A percentile compares a stretch with the other conserved stretches of the same genome.
phyloP scores from a whole-genome alignment of 2,113 vertebrate species.

The Irena cyanogastra region DNA sequence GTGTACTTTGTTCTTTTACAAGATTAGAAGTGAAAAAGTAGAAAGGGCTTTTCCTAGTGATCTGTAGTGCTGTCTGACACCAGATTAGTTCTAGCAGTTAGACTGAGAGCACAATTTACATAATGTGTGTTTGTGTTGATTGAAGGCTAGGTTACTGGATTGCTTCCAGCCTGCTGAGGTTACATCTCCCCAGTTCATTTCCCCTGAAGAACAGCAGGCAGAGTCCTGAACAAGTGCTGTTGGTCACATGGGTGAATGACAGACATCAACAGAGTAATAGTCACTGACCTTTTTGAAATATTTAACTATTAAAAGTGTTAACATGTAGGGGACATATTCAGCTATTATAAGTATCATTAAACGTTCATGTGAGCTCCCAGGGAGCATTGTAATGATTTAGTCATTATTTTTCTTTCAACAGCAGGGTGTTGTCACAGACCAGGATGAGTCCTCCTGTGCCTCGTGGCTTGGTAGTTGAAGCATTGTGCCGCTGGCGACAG shows the following conservation, averaged over 20 bases:
- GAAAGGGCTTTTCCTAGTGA: not conserved
- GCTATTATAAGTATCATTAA: constrained; percentile 17
- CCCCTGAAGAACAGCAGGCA: not conserved
- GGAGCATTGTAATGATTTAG: not conserved
- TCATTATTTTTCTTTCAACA: not conserved
- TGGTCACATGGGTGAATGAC: not conserved
- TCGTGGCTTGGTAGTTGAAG: not conserved
- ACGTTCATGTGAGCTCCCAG: not conserved
- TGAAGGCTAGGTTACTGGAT: not conserved
- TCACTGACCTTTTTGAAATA: constrained; percentile 8
- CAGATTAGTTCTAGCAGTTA: not conserved
- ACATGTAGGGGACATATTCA: not conserved
- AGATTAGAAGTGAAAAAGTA: not conserved
- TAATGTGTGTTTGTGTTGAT: not conserved
- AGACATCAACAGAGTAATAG: not conserved
- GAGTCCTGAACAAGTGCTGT: not conserved
- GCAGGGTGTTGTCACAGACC: not conserved
- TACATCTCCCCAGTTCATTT: not conserved
- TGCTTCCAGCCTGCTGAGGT: constrained; percentile 15
- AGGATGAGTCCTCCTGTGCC: not conserved
- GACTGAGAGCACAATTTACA: not conserved
- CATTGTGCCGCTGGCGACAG: not conserved
- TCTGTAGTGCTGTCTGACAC: not conserved
- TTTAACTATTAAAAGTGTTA: constrained; percentile 1
- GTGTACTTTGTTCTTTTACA: not conserved